Base-by-base conservation (phyloP, 2,113 vertebrate species). In the Lutjanus erythropterus region DNA sequence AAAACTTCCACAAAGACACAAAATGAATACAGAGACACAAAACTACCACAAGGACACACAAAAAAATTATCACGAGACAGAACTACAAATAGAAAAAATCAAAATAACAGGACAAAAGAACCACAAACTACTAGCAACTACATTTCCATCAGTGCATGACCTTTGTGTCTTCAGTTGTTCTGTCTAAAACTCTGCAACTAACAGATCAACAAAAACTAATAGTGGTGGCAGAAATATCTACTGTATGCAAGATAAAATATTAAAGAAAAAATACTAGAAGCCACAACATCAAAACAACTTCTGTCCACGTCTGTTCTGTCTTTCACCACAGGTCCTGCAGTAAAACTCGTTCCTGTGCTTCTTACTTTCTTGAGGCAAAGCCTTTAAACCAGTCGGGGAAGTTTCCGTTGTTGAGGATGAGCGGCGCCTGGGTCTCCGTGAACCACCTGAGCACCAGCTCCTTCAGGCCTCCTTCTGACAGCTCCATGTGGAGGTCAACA, bases 381-480 rank as follows among this genome's bases (percentile, higher is more conserved):
- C 97, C 97, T 0, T 96, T 96, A 84, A 98, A 98, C 97, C 97
- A 98, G 58, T 61, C 9, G 0, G 97, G 97, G 82, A 97, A 95
- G 46, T 89, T 90, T 9, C 96, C 96, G 0, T 91, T 14, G 61
- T 90, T 79, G 7, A 93, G 61, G 72, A 97, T 42, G 58, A 93
- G 86, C 0, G 60, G 80, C 0, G 94, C 96, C 90, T 97, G 97
- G 0, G 96, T 97, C 88, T 95, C 94, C 4, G 93, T 90, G 60
- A 97, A 97, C 97, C 97, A 98, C 31, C 83, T 84, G 37, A 86
- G 86, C 0, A 95, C 96, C 88, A 88, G 89, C 0, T 96, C 95
- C 74, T 90, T 95, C 78, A 97, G 91, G 35, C 91, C 88, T 27
- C 91, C 91, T 5, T 86, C 86, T 0, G 86, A 71, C 5, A 16